Evolutionary conservation across 2,888 invertebrate species (phyloP), one percentile per base, ranked within the genome.

Genomic region (Eupithecia exiguata): DNA sequence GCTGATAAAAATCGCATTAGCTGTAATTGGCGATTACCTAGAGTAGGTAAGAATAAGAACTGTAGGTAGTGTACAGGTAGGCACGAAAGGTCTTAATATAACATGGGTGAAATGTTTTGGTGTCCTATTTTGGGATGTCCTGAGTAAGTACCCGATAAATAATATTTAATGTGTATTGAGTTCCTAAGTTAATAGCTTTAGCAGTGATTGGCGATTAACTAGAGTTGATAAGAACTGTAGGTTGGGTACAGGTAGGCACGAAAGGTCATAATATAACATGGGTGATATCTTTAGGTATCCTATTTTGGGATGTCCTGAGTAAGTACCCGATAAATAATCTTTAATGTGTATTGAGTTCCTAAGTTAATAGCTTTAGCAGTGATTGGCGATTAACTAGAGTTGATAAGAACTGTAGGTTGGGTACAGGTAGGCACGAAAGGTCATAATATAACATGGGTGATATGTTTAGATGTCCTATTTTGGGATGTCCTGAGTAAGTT

Each of bases 1-100:
- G 75, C 79, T 78, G 76, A 84, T 84, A 84, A 83, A 83, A 83
- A 81, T 81, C 80, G 74, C 82, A 83, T 84, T 83, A 82, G 76
- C 69, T 49, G 75, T 83, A 82, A 83, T 83, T 70, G 72, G 68
- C 58, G 69, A 36, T 66, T 66, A 66, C 40, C 21, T 25, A 38
- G 65, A 65, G 66, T 12, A 65, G 30, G 30, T 30, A 30, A 3
- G 30, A 30, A 30, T 53, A 53, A 5, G 58, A 58, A 25, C 25
- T 25, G 21, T 58, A 53, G 53, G 21, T 53, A 58, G 58, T 12
- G 58, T 25, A 58, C 58, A 58, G 58, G 58, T 58, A 46, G 5
- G 46, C 46, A 18, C n/a, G n/a, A 6, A 46, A 46, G 46, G 12
- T 46, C 46, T 7, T 46, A 36, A 5, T 36, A 36, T 36, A 46